Conservation (phyloP, 2,888 invertebrate genomes). For the Nephrotoma appendiculata region DNA sequence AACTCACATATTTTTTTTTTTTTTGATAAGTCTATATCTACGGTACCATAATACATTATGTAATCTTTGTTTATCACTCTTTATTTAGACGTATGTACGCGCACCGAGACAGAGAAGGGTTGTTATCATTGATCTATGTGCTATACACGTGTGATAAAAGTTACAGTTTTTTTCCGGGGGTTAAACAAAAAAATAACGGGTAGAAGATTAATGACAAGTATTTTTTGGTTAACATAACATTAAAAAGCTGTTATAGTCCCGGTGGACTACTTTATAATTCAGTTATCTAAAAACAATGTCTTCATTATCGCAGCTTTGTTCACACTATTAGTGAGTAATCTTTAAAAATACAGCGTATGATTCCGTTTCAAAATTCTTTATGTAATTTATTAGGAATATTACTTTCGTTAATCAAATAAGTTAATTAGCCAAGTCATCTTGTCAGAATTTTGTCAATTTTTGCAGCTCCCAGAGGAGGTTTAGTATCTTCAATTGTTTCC, state of each 20-base stretch:
- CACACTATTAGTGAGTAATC: too few species aligned
- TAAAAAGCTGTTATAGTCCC: background rate
- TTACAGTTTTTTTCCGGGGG: background rate
- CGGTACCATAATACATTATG: background rate
- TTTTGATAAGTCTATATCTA: background rate
- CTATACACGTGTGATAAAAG: background rate
- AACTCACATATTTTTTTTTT: background rate
- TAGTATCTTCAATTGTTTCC: too few species aligned
- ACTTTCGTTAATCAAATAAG: too few species aligned
- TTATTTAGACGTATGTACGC: background rate
- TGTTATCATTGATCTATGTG: background rate
- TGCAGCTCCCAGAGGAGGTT: too few species aligned
- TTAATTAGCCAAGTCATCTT: too few species aligned
- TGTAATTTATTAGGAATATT: too few species aligned
- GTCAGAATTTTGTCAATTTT: too few species aligned
- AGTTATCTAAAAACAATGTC: background rate
- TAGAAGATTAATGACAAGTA: background rate
- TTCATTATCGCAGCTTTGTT: background rate
- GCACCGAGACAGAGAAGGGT: background rate
- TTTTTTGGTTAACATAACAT: background rate
- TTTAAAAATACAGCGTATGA: too few species aligned
- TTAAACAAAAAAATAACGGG: background rate
- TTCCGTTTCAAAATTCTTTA: too few species aligned
- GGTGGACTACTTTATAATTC: background rate
- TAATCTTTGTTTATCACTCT: background rate